phyloP scores from a whole-genome alignment of 2,797 vertebrate species.

The Poliocrania exsul region DNA sequence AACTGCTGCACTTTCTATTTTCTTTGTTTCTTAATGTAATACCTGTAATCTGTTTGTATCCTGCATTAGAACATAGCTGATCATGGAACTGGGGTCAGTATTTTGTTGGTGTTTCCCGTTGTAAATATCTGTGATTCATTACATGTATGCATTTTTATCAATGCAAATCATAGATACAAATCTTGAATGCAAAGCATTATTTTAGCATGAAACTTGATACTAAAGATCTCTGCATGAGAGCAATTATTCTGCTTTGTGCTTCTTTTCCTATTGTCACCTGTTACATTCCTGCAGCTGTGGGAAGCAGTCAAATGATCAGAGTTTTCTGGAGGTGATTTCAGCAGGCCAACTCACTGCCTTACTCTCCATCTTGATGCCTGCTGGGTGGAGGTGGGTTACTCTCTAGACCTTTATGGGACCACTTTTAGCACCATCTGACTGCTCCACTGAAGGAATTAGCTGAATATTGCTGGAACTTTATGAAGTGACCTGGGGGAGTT shows the following conservation, averaged over 20 bases:
- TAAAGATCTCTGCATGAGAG: slow-evolving; percentile 16
- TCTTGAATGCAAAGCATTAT: slow-evolving; percentile 26
- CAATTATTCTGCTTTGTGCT: background rate
- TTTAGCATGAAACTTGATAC: slow-evolving; percentile 43
- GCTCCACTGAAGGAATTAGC: background rate
- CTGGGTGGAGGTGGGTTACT: background rate
- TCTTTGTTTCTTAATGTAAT: slow-evolving; percentile 67
- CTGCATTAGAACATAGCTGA: background rate
- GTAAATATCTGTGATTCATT: slow-evolving; percentile 45
- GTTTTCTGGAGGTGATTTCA: background rate
- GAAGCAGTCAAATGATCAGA: background rate
- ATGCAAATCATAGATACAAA: background rate
- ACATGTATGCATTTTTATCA: background rate
- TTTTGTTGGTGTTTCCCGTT: slow-evolving; percentile 35
- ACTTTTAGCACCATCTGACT: background rate
- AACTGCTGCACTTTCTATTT: slow-evolving; percentile 53
- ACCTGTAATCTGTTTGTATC: slow-evolving; percentile 39
- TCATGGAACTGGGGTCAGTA: slow-evolving; percentile 17
- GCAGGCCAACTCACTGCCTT: background rate
- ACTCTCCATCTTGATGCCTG: background rate
- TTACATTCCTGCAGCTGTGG: background rate
- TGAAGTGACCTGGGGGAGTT: background rate
- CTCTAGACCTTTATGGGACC: background rate
- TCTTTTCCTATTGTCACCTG: background rate
- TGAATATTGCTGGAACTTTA: background rate